Percentiles rank a stretch among this genome's conserved stretches.
Conservation (phyloP, 2,797 vertebrate genomes). For the Etheostoma perlongum region DNA sequence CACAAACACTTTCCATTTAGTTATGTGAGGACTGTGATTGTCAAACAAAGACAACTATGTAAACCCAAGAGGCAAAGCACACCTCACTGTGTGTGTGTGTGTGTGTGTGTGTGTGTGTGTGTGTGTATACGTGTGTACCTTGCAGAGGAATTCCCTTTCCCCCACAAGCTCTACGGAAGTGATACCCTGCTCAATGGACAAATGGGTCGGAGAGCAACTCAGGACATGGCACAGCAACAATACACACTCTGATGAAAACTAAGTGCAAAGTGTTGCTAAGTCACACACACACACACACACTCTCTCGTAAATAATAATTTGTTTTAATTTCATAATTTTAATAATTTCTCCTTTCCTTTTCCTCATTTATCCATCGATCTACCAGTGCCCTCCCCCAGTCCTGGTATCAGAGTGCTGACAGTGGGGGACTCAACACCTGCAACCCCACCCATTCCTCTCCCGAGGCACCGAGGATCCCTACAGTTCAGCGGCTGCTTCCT, state of each 20-base stretch:
- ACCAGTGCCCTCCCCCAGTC: background rate
- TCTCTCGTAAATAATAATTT: no score
- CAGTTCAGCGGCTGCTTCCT: constrained; percentile 23
- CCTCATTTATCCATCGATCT: background rate
- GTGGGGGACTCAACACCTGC: background rate
- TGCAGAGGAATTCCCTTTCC: constrained; percentile 61
- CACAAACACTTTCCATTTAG: background rate
- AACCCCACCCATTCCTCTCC: constrained; percentile 9
- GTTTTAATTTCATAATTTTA: no score
- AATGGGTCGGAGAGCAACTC: constrained; percentile 30
- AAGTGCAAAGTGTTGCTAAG: constrained; percentile 14
- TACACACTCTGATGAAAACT: constrained; percentile 11
- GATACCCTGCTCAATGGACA: constrained; percentile 46
- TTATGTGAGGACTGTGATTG: constrained; percentile 4
- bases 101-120: constrained; percentile 17
- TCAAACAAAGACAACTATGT: constrained; percentile 17
- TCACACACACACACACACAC: background rate
- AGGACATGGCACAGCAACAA: constrained; percentile 23
- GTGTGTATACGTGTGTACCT: constrained; percentile 29
- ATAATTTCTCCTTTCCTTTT: constrained; percentile 1
- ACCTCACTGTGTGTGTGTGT: constrained; percentile 5
- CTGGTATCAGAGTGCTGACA: background rate
- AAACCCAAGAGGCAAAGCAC: constrained; percentile 1
- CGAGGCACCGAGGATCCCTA: constrained; percentile 5
- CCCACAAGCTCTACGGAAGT: constrained; percentile 37